A percentile compares a stretch with the other conserved stretches of the same genome.
phyloP scores from a whole-genome alignment of 2,888 invertebrate genomes.

The Amphipyra tragopoginis region DNA sequence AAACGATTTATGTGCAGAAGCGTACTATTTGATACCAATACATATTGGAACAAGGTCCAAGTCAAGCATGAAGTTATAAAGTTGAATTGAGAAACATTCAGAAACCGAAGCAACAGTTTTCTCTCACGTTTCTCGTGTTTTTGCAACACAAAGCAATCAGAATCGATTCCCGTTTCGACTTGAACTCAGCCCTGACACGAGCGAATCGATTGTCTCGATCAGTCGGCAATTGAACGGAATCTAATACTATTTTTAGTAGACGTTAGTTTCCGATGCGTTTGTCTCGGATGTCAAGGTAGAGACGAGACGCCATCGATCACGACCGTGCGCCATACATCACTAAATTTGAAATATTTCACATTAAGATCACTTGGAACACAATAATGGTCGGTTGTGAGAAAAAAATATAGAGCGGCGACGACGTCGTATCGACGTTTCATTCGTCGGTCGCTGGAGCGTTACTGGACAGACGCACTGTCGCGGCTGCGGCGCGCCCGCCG shows the following conservation, averaged over 20 bases:
- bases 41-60: conserved; percentile 10
- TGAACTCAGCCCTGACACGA: conserved; percentile 44
- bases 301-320: conserved; percentile 34
- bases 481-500: conserved; percentile 66
- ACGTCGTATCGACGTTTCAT: conserved; percentile 78
- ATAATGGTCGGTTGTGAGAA: conserved; percentile 54
- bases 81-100: conserved; percentile 18
- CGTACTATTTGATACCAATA: conserved; percentile 9
- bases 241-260: conserved; percentile 56
- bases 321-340: conserved; percentile 33
- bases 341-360: conserved; percentile 32
- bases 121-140: conserved; percentile 37
- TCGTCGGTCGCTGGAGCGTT: conserved; percentile 71
- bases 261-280: conserved; percentile 42
- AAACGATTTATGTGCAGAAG: conserved; percentile 49
- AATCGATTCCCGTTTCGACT: conserved; percentile 41
- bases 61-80: conserved; percentile 21
- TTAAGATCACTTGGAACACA: conserved; percentile 39
- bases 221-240: conserved; percentile 50
- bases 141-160: conserved; percentile 47
- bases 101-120: conserved; percentile 49
- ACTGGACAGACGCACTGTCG: conserved; percentile 74
- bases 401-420: conserved; percentile 64
- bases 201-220: conserved; percentile 55
- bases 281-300: conserved; percentile 32